These are phyloP conservation scores for Melolontha melolontha DNA, from an alignment of 2,888 invertebrate genomes.

Conservation along the genomic window DNA sequence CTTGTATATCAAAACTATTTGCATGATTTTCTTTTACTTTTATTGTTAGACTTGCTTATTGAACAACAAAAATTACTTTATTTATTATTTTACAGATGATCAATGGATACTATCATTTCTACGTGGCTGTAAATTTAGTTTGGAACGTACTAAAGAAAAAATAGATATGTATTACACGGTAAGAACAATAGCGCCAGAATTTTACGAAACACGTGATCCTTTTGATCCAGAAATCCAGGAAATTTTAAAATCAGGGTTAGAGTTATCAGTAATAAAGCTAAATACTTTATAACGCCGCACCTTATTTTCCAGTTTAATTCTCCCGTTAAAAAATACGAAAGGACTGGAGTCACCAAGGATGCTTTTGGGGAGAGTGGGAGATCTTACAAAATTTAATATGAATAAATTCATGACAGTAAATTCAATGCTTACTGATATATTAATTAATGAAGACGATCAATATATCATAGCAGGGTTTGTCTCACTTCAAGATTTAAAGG, in stretches of 20 bases:
- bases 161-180: conserved; percentile 72
- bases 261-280: conserved; percentile 18
- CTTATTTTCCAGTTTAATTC: conserved; percentile 8
- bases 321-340: conserved; percentile 50
- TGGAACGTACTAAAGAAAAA: conserved; percentile 73
- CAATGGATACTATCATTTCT: conserved; percentile 74
- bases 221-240: conserved; percentile 54
- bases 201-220: conserved; percentile 64
- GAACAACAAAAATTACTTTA: too few species aligned
- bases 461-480: conserved; percentile 68
- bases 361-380: conserved; percentile 57
- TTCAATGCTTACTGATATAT: conserved; percentile 70
- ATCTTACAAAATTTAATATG: conserved; percentile 50
- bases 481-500: conserved; percentile 70
- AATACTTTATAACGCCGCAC: background rate
- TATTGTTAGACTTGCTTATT: too few species aligned
- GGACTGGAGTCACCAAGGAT: conserved; percentile 58
- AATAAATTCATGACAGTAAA: conserved; percentile 65
- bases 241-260: conserved; percentile 64
- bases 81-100: conserved; percentile 68
- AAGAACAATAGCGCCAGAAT: conserved; percentile 68
- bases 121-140: conserved; percentile 74
- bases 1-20: too few species aligned
- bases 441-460: conserved; percentile 72
- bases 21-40: too few species aligned